Conservation (phyloP, 2,888 invertebrate species). For the Ischnura elegans region DNA sequence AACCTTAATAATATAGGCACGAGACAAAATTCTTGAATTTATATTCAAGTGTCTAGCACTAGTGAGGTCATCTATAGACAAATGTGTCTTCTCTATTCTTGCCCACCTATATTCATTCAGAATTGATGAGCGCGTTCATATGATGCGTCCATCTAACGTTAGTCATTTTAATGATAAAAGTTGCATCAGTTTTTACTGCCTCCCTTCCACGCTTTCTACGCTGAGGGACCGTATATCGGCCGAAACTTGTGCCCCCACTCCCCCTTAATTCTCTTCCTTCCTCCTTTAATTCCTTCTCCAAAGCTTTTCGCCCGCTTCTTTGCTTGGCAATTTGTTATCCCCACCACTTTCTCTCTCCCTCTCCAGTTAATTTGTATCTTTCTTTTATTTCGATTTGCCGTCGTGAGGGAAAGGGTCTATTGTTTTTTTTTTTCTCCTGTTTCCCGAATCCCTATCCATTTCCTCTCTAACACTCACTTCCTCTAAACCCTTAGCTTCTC, state of each 20-base stretch:
- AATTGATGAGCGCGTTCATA: too few relatives aligned
- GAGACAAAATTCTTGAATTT: too few relatives aligned
- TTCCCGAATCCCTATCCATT: background rate
- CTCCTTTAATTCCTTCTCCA: conserved; percentile 28
- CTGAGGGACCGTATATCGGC: too few relatives aligned
- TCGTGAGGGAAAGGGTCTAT: background rate
- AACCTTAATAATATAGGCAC: too few relatives aligned
- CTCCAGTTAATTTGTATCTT: conserved; percentile 25
- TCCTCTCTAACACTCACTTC: background rate
- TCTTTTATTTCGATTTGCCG: conserved; percentile 26
- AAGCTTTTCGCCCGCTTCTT: background rate
- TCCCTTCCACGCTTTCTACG: too few relatives aligned
- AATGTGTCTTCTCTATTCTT: too few relatives aligned
- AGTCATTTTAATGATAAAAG: too few relatives aligned
- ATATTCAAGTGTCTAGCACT: too few relatives aligned
- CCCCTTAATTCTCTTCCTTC: background rate
- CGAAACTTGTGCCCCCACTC: background rate
- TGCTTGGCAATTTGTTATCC: background rate
- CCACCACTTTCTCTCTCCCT: background rate
- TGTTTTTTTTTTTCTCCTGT: conserved; percentile 11
- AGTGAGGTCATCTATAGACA: too few relatives aligned
- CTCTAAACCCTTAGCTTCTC: background rate
- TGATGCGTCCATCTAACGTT: too few relatives aligned
- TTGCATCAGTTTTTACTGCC: too few relatives aligned
- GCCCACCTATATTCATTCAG: too few relatives aligned